These are phyloP conservation scores for Drosophila emarginata DNA, from an alignment of 2,888 invertebrate genomes.

Conservation along the genomic window DNA sequence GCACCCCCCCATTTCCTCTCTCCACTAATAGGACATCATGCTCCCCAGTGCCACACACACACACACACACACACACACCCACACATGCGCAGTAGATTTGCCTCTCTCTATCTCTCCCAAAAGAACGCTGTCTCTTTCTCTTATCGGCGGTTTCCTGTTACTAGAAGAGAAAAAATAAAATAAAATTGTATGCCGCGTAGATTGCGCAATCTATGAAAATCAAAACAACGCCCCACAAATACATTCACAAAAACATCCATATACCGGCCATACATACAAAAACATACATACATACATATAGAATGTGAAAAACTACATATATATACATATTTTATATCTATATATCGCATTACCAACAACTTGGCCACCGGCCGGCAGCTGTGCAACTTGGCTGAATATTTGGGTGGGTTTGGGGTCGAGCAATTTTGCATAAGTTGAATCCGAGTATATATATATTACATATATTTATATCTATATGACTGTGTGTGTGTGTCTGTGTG, in stretches of 20 bases:
- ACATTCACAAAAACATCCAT: conserved; percentile 33
- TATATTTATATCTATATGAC: not conserved
- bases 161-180: conserved; percentile 23
- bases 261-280: conserved; percentile 10
- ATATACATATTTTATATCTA: not conserved
- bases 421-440: not conserved
- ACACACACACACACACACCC: conserved; percentile 6
- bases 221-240: conserved; percentile 76
- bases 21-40: not conserved
- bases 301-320: conserved; percentile 4
- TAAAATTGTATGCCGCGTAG: conserved; percentile 41
- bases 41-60: conserved; percentile 1
- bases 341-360: conserved; percentile 45
- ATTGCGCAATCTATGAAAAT: conserved; percentile 76
- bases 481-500: conserved; percentile 6
- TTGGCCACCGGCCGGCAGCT: conserved; percentile 70
- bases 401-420: conserved; percentile 1
- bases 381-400: not conserved
- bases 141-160: conserved; percentile 43
- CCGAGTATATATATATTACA: not conserved
- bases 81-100: conserved; percentile 44
- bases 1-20: conserved; percentile 46
- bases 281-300: conserved; percentile 1
- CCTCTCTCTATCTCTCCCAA: conserved; percentile 3
- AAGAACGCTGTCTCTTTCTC: not conserved